phyloP scores from a whole-genome alignment of 1,140 invertebrate species.

The Agraylea sexmaculata region DNA sequence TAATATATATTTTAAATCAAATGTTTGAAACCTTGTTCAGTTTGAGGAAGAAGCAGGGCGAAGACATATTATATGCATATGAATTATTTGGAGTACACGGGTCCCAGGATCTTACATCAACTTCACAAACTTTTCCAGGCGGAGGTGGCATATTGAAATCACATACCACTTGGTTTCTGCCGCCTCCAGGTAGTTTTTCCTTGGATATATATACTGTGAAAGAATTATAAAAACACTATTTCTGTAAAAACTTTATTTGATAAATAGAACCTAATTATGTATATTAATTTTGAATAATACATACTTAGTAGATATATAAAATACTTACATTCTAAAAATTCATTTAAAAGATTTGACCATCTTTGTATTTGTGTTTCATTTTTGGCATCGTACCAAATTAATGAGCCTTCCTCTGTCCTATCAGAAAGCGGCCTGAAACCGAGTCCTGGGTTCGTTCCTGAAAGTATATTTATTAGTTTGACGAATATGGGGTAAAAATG shows the following conservation, averaged over 20 bases:
- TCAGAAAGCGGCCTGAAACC: conserved; percentile 77
- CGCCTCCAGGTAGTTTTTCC: conserved; percentile 38
- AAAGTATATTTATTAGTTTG: too few relatives aligned
- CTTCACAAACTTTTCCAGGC: conserved; percentile 56
- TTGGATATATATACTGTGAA: conserved; percentile 48
- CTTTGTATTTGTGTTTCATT: conserved; percentile 50
- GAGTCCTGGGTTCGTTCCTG: conserved; percentile 68
- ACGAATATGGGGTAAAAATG: too few relatives aligned
- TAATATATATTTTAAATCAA: conserved; percentile 8
- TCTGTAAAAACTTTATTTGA: too few relatives aligned
- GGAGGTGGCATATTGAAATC: conserved; percentile 43
- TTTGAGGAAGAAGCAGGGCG: conserved; percentile 78
- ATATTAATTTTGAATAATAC: not conserved
- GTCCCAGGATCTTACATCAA: conserved; percentile 50
- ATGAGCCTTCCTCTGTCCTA: conserved; percentile 61
- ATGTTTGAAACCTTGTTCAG: conserved; percentile 59
- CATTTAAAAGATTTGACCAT: conserved; percentile 55
- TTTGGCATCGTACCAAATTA: conserved; percentile 69
- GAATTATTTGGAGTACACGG: conserved; percentile 48
- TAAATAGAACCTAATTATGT: too few relatives aligned
- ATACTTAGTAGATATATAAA: conserved; percentile 3
- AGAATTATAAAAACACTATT: too few relatives aligned
- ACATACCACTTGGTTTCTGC: conserved; percentile 55
- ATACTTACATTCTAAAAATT: conserved; percentile 60
- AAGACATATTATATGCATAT: conserved; percentile 59